Conservation (phyloP, 2,888 invertebrate species). For the Embidobia sp. region DNA sequence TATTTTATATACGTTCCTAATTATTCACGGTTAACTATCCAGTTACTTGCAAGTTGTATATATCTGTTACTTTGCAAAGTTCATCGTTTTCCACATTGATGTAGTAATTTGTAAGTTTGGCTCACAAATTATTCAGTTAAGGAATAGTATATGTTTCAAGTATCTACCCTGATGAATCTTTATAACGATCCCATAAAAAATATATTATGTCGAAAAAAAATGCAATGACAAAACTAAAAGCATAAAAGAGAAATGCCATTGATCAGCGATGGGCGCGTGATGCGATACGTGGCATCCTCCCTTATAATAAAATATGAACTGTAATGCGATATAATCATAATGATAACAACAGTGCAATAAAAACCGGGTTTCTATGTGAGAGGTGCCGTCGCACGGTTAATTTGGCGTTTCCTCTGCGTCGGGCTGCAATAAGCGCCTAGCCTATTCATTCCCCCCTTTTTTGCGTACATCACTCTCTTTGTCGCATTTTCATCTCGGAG, state of each 20-base stretch:
- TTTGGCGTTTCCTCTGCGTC: constrained; percentile 71
- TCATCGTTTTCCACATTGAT: no score
- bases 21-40: no score
- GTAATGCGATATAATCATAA: constrained; percentile 61
- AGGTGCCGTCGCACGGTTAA: constrained; percentile 68
- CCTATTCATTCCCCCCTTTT: constrained; percentile 59
- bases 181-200: no score
- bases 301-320: constrained; percentile 47
- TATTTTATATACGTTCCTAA: no score
- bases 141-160: no score
- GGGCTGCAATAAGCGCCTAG: constrained; percentile 55
- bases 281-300: constrained; percentile 57
- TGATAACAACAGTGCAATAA: constrained; percentile 59
- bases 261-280: constrained; percentile 48
- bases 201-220: no score
- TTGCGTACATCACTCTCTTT: constrained; percentile 57
- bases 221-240: constrained; percentile 36
- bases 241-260: constrained; percentile 39
- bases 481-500: constrained; percentile 53
- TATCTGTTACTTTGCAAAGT: no score
- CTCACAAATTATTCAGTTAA: no score
- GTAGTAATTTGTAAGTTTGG: no score
- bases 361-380: constrained; percentile 58
- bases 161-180: no score
- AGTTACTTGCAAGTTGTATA: no score